A percentile compares a stretch with the other conserved stretches of the same genome.
Conservation (phyloP, 2,113 vertebrate species). For the Misgurnus mizolepis region DNA sequence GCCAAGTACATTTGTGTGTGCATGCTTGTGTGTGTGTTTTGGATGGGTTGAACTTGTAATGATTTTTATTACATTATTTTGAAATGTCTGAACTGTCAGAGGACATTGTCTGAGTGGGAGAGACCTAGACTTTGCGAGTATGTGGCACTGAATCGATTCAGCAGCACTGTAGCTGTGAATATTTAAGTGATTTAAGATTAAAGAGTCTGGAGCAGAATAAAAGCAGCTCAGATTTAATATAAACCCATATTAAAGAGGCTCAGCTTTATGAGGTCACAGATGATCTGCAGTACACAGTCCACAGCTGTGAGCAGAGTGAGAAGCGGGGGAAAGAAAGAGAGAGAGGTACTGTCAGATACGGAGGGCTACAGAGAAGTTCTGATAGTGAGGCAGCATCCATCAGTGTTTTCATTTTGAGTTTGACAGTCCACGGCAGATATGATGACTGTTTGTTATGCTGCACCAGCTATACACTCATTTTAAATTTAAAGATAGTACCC, state of each 20-base stretch:
- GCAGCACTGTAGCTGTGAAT: slow-evolving; percentile 29
- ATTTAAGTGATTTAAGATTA: slow-evolving; percentile 36
- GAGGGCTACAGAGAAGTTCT: neutral
- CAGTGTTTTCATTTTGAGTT: neutral
- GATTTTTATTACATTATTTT: slow-evolving; percentile 33
- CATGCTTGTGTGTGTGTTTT: slow-evolving; percentile 18
- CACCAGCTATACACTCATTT: neutral
- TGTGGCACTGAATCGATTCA: slow-evolving; percentile 26
- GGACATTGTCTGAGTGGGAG: neutral
- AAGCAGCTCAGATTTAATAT: slow-evolving; percentile 45
- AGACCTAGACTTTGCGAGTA: neutral
- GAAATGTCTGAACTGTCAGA: slow-evolving; percentile 31
- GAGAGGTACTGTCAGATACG: neutral
- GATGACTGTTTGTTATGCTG: neutral
- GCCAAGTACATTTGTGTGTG: slow-evolving; percentile 7
- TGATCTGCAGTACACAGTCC: slow-evolving; percentile 21
- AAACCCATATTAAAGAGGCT: slow-evolving; percentile 39
- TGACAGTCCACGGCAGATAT: neutral
- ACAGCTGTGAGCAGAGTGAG: slow-evolving; percentile 14
- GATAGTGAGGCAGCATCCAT: neutral
- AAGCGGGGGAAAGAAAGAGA: slow-evolving; percentile 9
- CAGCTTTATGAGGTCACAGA: slow-evolving; percentile 49
- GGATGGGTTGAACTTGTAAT: slow-evolving; percentile 5
- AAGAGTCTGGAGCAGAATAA: slow-evolving; percentile 42
- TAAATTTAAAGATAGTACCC: neutral